Evolutionary conservation across 2,113 vertebrate genomes (phyloP).

Genomic region (Butorides virescens): DNA sequence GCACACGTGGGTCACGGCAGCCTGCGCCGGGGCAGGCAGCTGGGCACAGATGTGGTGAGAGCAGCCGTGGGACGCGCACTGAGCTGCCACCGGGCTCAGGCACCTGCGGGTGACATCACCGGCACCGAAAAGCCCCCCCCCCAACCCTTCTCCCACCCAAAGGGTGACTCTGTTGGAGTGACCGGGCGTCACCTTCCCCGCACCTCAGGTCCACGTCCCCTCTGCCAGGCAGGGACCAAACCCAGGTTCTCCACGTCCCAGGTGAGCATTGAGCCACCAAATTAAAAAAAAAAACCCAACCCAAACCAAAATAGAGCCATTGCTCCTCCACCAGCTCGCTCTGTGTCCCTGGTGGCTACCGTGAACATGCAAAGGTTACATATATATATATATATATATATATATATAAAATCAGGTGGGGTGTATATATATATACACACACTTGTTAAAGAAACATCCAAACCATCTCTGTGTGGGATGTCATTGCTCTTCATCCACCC

Average conservation of each 20-base stretch:
- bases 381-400: background rate
- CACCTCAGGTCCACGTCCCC: background rate
- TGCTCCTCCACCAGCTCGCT: background rate
- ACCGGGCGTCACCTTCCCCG: fast-evolving
- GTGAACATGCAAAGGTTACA: background rate
- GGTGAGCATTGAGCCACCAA: background rate
- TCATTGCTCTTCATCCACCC: background rate
- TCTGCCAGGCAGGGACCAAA: background rate
- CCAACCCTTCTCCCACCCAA: fast-evolving
- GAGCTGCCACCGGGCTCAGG: constrained; percentile 43
- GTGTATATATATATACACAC: too few species aligned
- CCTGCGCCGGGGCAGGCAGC: background rate
- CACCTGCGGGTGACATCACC: constrained; percentile 64
- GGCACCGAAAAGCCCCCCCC: background rate
- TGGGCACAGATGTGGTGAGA: constrained; percentile 65
- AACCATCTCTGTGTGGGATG: background rate
- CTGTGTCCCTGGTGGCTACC: background rate
- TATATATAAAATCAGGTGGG: too few species aligned
- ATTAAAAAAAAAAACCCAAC: background rate
- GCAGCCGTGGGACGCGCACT: constrained; percentile 5
- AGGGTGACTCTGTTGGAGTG: background rate
- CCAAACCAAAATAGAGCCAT: background rate
- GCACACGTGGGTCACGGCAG: background rate
- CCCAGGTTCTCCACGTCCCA: background rate
- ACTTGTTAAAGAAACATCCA: background rate